Base-by-base conservation (phyloP, 53 echinoderm and acorn worm species). In the Stichopus horrens region DNA sequence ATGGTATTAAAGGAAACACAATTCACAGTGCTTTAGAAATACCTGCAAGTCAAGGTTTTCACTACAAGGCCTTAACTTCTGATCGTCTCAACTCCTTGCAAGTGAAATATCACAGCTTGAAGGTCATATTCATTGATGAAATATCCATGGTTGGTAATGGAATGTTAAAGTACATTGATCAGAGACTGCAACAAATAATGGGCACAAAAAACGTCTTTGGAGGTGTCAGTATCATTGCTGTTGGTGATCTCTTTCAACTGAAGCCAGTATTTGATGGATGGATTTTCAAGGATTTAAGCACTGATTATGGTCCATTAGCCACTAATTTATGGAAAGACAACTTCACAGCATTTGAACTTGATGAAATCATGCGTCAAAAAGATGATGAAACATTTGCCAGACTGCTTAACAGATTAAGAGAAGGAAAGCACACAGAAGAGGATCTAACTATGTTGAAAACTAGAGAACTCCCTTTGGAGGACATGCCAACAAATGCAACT, bases 41-140 rank as follows among this genome's bases (percentile, higher is more conserved):
- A 82, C 82, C 82, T n/a, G 82, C 82, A 5, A 82, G 57, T 21
- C 82, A 82, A 76, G 82, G 82, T 7, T 82, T 0, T 58, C n/a
- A 57, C 1, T 82, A 82, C 58, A 82, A 82, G 56, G 56, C 82
- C 8, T 0, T 79, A 18, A 54, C n/a, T 6, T 8, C 53, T 21
- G 58, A 86, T 20, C 5, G 7, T 19, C 86, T 90, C 6, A 89
- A 86, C 52, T 81, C 90, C 6, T 75, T 90, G 56, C 74, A 16
- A 21, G 21, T 20, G 7, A 90, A 86, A 68, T 68, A 68, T 18
- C 68, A 68, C 68, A 68, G 16, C 18, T 68, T 68, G 68, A 68
- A 68, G 19, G 68, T 68, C 6, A 18, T 68, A 18, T 21, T 68
- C 5, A 68, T 68, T 18, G 68, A 68, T 68, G 68, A 68, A 16